Percentiles rank a stretch among this genome's conserved stretches.
Evolutionary conservation across 2,113 vertebrate genomes (phyloP).

Genomic region (Osmerus mordax): DNA sequence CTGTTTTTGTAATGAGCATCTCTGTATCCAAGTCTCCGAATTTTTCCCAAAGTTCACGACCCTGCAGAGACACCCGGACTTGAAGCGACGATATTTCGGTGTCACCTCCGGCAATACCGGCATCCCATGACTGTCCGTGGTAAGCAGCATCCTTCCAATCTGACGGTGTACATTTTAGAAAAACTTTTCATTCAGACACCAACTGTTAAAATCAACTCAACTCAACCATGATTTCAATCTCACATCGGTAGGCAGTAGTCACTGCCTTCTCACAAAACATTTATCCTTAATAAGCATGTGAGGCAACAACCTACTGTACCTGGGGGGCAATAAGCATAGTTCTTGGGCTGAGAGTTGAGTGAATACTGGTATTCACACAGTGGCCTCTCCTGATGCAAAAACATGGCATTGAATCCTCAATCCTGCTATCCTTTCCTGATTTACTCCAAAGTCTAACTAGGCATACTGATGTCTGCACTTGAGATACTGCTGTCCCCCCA

Average conservation of each 20-base stretch:
- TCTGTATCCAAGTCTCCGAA: conserved; percentile 53
- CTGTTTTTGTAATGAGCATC: conserved; percentile 63
- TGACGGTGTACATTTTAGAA: background rate
- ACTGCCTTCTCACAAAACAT: background rate
- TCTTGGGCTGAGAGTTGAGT: conserved; percentile 26
- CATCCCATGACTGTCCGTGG: background rate
- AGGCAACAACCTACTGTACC: conserved; percentile 3
- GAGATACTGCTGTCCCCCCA: conserved; percentile 14
- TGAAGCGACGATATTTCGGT: conserved; percentile 33
- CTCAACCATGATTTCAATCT: too few relatives aligned
- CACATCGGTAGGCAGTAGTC: too few relatives aligned
- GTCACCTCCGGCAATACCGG: conserved; percentile 10
- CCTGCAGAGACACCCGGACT: conserved; percentile 45
- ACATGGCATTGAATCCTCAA: conserved; percentile 37
- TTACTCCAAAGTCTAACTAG: background rate
- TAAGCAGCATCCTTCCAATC: conserved; percentile 22
- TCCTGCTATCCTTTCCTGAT: background rate
- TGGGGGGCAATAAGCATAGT: conserved; percentile 6
- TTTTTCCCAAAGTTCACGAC: conserved; percentile 50
- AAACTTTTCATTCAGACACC: conserved; percentile 3
- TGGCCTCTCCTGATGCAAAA: conserved; percentile 33
- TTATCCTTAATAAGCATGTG: background rate
- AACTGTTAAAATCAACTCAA: too few relatives aligned
- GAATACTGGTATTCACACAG: conserved; percentile 29
- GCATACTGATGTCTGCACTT: background rate